Percentiles rank a stretch among this genome's conserved stretches.
phyloP scores from a whole-genome alignment of 2,888 invertebrate genomes.

The Platycnemis pennipes region DNA sequence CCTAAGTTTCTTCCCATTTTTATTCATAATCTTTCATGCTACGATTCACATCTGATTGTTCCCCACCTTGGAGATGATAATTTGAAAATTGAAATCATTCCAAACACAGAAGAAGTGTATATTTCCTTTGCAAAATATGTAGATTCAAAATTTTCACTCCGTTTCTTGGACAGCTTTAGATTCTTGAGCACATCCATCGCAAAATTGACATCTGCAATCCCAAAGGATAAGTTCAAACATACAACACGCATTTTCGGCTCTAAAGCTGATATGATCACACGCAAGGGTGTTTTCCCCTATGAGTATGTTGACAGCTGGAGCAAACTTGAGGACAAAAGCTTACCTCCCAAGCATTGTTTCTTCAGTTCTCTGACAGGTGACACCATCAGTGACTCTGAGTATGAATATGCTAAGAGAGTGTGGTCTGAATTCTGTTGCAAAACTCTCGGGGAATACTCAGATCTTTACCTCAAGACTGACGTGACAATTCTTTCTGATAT shows the following conservation, averaged over 20 bases:
- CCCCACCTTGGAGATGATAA: slow-evolving; percentile 50
- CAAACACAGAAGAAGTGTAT: not conserved
- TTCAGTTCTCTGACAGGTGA: slow-evolving; percentile 73
- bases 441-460: slow-evolving; percentile 74
- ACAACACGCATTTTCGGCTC: not conserved
- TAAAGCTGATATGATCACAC: slow-evolving; percentile 71
- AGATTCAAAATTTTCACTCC: slow-evolving; percentile 4
- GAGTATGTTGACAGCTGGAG: too few species aligned
- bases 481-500: slow-evolving; percentile 75
- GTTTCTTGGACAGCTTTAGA: slow-evolving; percentile 74
- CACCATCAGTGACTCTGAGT: slow-evolving; percentile 73
- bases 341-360: slow-evolving; percentile 71
- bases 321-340: not conserved
- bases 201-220: slow-evolving; percentile 73
- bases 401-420: slow-evolving; percentile 75
- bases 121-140: not conserved
- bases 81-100: not conserved
- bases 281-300: slow-evolving; percentile 75
- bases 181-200: slow-evolving; percentile 75
- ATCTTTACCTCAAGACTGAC: slow-evolving; percentile 75
- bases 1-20: slow-evolving; percentile 75
- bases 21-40: slow-evolving; percentile 76
- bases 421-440: slow-evolving; percentile 74
- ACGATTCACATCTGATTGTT: slow-evolving; percentile 75
- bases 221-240: slow-evolving; percentile 70